Percentiles rank a stretch among this genome's conserved stretches.
Conservation (phyloP, 2,113 vertebrate species). For the Microcebus tavaratra region DNA sequence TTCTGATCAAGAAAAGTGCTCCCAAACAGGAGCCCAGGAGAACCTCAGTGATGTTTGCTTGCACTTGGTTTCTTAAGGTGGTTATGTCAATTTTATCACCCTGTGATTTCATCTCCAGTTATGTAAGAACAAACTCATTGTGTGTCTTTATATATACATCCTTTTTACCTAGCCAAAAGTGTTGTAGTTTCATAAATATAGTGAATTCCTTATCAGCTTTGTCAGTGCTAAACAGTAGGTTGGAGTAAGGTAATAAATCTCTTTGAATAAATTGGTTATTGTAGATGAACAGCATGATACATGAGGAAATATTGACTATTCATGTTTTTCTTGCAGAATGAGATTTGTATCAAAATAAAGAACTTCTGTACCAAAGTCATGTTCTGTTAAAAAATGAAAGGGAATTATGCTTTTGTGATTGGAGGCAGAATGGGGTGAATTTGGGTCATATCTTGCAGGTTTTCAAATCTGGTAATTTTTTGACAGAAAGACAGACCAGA, state of each 20-base stretch:
- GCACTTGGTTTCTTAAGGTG: neutral
- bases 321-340: constrained; percentile 68
- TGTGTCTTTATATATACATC: constrained; percentile 21
- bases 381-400: constrained; percentile 53
- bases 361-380: constrained; percentile 63
- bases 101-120: neutral
- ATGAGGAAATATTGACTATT: constrained; percentile 75
- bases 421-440: constrained; percentile 38
- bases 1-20: constrained; percentile 38
- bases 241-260: constrained; percentile 59
- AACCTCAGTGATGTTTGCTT: neutral
- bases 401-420: constrained; percentile 53
- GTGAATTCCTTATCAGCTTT: constrained; percentile 66
- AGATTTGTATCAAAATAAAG: constrained; percentile 72
- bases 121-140: neutral
- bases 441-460: constrained; percentile 28
- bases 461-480: constrained; percentile 45
- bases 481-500: constrained; percentile 30
- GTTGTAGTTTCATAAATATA: constrained; percentile 54
- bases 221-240: constrained; percentile 47
- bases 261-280: constrained; percentile 73
- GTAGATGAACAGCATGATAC: constrained; percentile 57
- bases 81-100: neutral
- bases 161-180: constrained; percentile 32
- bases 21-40: neutral